Conservation (phyloP, 2,888 invertebrate genomes). For the Phortica okadai region DNA sequence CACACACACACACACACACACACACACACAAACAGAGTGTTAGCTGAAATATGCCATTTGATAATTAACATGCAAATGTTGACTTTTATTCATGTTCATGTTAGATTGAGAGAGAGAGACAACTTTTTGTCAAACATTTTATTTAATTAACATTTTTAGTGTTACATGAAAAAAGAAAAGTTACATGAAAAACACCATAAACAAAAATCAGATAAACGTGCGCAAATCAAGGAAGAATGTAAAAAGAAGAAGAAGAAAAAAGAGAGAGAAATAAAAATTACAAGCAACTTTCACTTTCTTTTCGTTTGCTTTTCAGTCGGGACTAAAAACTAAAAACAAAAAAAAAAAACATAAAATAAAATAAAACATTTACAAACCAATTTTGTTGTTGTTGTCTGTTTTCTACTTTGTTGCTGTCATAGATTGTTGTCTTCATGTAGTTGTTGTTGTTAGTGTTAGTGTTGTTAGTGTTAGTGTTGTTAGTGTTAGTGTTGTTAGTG, state of each 20-base stretch:
- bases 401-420: not conserved
- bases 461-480: not conserved
- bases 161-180: not conserved
- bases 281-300: constrained; percentile 28
- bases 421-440: not conserved
- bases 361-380: constrained; percentile 19
- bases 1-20: too few relatives aligned
- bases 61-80: constrained; percentile 18
- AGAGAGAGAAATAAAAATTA: constrained; percentile 9
- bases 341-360: not conserved
- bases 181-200: not conserved
- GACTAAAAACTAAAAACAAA: not conserved
- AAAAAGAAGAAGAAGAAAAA: not conserved
- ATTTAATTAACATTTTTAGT: not conserved
- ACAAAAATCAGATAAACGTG: constrained; percentile 9
- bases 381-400: constrained; percentile 10
- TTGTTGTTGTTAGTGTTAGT: constrained; percentile 8
- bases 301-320: not conserved
- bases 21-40: not conserved
- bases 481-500: not conserved
- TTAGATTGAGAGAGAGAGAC: not conserved
- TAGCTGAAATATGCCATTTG: constrained; percentile 17
- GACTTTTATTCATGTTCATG: not conserved
- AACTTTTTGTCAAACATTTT: not conserved
- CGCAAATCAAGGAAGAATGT: not conserved